These are phyloP conservation scores for Leucophora obtusa DNA, from an alignment of 2,888 invertebrate genomes.

Conservation along the genomic window DNA sequence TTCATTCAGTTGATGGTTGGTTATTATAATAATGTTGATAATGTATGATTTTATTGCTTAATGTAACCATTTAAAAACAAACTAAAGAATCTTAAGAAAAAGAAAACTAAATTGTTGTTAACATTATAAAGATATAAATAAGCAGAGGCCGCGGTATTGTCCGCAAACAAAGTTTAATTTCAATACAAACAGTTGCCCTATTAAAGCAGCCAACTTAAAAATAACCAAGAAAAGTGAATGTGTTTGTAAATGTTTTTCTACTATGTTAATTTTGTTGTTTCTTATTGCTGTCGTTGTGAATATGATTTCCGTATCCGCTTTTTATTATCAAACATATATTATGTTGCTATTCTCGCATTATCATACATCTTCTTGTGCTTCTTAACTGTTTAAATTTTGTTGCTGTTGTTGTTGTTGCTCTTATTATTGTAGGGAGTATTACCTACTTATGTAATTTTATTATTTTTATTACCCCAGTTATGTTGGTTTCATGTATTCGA, in stretches of 20 bases:
- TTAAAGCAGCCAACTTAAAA: not conserved
- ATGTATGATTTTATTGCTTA: not conserved
- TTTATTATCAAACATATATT: slow-evolving; percentile 54
- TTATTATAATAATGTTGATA: not conserved
- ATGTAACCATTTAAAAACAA: not conserved
- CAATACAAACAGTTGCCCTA: not conserved
- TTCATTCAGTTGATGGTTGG: not conserved
- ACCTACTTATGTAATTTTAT: slow-evolving; percentile 75
- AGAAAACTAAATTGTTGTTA: not conserved
- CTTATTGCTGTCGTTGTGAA: slow-evolving; percentile 5
- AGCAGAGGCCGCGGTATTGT: not conserved
- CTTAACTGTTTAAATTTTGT: not conserved
- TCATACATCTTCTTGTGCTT: not conserved
- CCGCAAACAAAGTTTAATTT: slow-evolving; percentile 5
- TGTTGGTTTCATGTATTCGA: slow-evolving; percentile 63
- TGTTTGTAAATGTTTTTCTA: not conserved
- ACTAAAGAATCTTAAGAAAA: not conserved
- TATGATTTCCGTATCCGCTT: slow-evolving; percentile 73
- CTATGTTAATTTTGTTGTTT: not conserved
- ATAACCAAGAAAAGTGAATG: not conserved
- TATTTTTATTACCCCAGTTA: slow-evolving; percentile 75
- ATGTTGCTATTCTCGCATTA: slow-evolving; percentile 8
- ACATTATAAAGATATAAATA: not conserved
- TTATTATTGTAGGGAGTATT: slow-evolving; percentile 7
- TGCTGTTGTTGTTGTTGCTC: slow-evolving; percentile 12